Conservation (phyloP, 2,113 vertebrate species). For the Sapayoa aenigma region DNA sequence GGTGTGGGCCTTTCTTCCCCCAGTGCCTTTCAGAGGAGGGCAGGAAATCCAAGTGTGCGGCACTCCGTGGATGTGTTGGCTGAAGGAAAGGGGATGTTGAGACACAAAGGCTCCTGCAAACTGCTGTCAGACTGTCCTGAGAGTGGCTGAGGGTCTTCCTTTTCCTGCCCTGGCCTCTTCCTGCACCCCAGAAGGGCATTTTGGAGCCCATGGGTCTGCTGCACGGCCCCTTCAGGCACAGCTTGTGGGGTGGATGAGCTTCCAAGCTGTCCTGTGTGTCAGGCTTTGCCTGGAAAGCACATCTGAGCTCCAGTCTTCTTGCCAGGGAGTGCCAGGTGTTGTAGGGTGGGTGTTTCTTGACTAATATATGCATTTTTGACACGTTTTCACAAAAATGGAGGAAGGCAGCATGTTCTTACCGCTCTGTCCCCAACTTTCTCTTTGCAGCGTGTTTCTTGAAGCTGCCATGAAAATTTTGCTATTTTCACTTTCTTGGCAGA, state of each 20-base stretch:
- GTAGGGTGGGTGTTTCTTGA: background rate
- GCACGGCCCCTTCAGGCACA: background rate
- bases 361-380: conserved; percentile 6
- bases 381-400: background rate
- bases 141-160: background rate
- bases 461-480: conserved; percentile 16
- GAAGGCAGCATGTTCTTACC: background rate
- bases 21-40: background rate
- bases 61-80: background rate
- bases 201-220: background rate
- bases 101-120: background rate
- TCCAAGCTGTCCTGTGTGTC: background rate
- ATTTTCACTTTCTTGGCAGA: conserved; percentile 44
- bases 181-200: background rate
- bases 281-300: background rate
- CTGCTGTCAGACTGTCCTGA: background rate
- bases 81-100: background rate
- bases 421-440: background rate
- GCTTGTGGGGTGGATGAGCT: background rate
- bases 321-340: background rate
- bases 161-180: background rate
- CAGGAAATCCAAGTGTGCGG: background rate
- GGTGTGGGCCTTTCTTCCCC: background rate
- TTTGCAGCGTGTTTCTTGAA: background rate
- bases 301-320: background rate